A percentile compares a stretch with the other conserved stretches of the same genome.
Conservation (phyloP, 37 sponge, comb jelly and placozoan species). For the Bolinopsis microptera region DNA sequence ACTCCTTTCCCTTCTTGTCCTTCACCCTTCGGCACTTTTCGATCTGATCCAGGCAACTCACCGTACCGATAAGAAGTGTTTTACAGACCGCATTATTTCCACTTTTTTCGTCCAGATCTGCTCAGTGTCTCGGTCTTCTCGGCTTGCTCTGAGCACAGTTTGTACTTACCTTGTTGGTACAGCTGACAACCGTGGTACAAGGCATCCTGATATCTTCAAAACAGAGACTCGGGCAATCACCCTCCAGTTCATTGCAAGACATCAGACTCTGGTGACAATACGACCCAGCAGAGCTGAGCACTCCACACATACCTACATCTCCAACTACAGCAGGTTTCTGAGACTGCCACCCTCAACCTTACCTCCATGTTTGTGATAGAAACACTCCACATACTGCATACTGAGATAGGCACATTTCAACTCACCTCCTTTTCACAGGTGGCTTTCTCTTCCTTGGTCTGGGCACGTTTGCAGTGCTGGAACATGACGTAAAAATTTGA, state of each 20-base stretch:
- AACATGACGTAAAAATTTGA: background rate
- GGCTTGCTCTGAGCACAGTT: background rate
- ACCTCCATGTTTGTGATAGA: background rate
- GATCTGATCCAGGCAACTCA: background rate
- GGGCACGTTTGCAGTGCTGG: background rate
- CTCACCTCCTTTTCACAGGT: background rate
- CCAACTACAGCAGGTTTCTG: background rate
- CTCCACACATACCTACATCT: background rate
- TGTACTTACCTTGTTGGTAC: background rate
- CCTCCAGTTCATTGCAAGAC: background rate
- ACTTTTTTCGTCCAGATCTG: background rate
- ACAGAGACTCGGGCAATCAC: background rate
- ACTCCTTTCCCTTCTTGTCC: background rate
- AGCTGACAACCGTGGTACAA: background rate
- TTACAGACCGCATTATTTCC: background rate
- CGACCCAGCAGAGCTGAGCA: background rate
- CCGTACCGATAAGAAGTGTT: background rate
- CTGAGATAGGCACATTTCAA: background rate
- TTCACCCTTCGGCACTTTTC: background rate
- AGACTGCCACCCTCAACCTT: background rate
- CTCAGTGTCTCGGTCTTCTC: slow-evolving; percentile 15
- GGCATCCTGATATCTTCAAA: background rate
- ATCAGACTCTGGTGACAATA: background rate
- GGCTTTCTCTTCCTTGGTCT: background rate
- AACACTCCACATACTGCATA: background rate